Evolutionary conservation across 2,888 invertebrate genomes (phyloP), one percentile per base, ranked within the genome.

Genomic region (Metopia argyrocephala): DNA sequence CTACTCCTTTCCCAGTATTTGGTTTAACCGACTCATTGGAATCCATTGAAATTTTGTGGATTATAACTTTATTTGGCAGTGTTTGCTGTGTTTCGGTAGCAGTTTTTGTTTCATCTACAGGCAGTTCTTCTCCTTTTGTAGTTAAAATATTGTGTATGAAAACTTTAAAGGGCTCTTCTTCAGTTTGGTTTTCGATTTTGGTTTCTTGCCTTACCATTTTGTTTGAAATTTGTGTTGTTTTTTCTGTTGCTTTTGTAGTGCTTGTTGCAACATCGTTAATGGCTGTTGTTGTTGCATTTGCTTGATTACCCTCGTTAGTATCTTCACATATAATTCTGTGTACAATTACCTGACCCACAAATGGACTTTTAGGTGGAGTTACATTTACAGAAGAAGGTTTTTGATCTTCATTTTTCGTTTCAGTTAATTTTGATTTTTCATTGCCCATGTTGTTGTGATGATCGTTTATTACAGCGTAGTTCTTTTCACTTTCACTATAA

Each of bases 301-400:
- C n/a, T n/a, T n/a, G n/a, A n/a, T n/a, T n/a, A n/a, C n/a, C n/a
- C n/a, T n/a, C n/a, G n/a, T 54, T 59, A 27, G 38, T 20, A 25
- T 73, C 70, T 62, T 85, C 79, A 23, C 71, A 76, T n/a, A 78
- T 64, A 25, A 86, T 78, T 68, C 83, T 76, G 48, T 86, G 85
- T 2, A 84, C 83, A 57, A 86, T 82, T 18, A 84, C 84, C 62
- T 84, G 78, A 70, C 74, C 78, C 38, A 61, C 38, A 12, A 38
- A 15, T 28, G 20, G 48, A 70, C 48, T 74, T 23, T 20, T 52
- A 48, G 76, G 52, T 27, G 64, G 18, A 7, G 56, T 46, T 38
- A 73, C 27, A 18, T 74, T 9, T 18, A 45, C n/a, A n/a, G n/a
- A n/a, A n/a, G n/a, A n/a, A n/a, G n/a, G n/a, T n/a, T n/a, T n/a